Conservation (phyloP, 1,140 invertebrate species). For the Ips nitidus region DNA sequence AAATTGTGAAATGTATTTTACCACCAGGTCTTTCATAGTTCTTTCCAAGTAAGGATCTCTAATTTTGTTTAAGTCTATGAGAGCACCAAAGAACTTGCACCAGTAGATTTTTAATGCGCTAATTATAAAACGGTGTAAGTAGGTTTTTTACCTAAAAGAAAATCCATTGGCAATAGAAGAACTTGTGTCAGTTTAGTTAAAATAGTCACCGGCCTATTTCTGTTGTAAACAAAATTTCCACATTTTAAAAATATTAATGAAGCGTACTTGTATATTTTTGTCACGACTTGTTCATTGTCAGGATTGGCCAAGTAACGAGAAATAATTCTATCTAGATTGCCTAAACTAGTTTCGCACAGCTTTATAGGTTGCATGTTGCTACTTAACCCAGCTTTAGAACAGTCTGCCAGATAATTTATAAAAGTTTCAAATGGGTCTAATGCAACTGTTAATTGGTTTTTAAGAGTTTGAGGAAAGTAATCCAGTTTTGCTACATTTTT, state of each 20-base stretch:
- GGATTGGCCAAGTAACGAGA: slow-evolving; percentile 36
- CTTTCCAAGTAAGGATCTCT: slow-evolving; percentile 48
- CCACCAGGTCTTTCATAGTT: slow-evolving; percentile 44
- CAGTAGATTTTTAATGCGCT: slow-evolving; percentile 45
- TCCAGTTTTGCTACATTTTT: slow-evolving; percentile 41
- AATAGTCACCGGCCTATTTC: slow-evolving; percentile 40
- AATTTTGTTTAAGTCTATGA: slow-evolving; percentile 39
- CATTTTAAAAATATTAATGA: slow-evolving; percentile 42
- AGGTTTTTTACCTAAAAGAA: slow-evolving; percentile 42
- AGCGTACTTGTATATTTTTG: slow-evolving; percentile 43
- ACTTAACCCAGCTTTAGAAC: neutral
- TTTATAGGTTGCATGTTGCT: slow-evolving; percentile 20
- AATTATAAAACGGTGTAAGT: slow-evolving; percentile 38
- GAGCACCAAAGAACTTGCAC: slow-evolving; percentile 44
- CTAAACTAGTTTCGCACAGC: slow-evolving; percentile 43
- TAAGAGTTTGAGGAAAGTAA: slow-evolving; percentile 33
- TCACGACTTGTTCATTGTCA: slow-evolving; percentile 38
- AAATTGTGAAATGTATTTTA: slow-evolving; percentile 46
- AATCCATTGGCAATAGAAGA: slow-evolving; percentile 44
- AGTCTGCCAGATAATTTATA: slow-evolving; percentile 36
- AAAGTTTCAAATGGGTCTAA: slow-evolving; percentile 39
- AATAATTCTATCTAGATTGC: slow-evolving; percentile 42
- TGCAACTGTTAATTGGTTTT: slow-evolving; percentile 27
- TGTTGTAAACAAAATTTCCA: slow-evolving; percentile 44
- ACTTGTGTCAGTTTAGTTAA: slow-evolving; percentile 42